phyloP scores from a whole-genome alignment of 2,113 vertebrate species.

The Microcebus ravelobensis region DNA sequence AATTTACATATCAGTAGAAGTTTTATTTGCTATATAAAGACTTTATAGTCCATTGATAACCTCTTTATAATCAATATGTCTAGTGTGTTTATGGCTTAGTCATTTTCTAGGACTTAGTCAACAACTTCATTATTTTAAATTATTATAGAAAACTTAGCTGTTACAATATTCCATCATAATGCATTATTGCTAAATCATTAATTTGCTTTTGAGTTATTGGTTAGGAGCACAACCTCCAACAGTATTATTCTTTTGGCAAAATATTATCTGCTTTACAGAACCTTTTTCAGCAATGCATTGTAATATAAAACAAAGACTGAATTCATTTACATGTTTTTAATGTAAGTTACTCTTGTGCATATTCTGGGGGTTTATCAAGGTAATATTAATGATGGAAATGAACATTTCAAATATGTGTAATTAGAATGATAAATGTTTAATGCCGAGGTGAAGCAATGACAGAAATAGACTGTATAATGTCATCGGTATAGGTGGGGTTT shows the following conservation, averaged over 20 bases:
- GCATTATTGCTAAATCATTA: background rate
- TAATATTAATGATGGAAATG: background rate
- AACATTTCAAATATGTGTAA: background rate
- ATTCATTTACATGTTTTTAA: conserved; percentile 23
- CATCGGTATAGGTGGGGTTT: background rate
- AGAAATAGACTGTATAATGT: background rate
- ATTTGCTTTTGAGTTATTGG: conserved; percentile 7
- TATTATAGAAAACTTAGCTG: background rate
- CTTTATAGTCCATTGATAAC: background rate
- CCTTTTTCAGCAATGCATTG: background rate
- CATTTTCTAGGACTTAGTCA: background rate
- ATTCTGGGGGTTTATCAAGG: background rate
- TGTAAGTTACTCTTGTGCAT: background rate
- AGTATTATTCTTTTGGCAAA: conserved; percentile 39
- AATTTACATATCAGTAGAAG: background rate
- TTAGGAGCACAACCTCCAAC: background rate
- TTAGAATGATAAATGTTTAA: conserved; percentile 43
- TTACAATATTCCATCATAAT: background rate
- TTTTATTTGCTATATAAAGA: conserved; percentile 23
- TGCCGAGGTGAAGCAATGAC: background rate
- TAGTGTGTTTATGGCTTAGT: background rate
- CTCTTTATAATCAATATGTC: conserved; percentile 27
- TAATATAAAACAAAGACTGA: background rate
- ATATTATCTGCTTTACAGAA: conserved; percentile 32
- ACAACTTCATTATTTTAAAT: conserved; percentile 26